Base-by-base conservation (phyloP, 2,888 invertebrate species). In the Leptinotarsa haldemani region DNA sequence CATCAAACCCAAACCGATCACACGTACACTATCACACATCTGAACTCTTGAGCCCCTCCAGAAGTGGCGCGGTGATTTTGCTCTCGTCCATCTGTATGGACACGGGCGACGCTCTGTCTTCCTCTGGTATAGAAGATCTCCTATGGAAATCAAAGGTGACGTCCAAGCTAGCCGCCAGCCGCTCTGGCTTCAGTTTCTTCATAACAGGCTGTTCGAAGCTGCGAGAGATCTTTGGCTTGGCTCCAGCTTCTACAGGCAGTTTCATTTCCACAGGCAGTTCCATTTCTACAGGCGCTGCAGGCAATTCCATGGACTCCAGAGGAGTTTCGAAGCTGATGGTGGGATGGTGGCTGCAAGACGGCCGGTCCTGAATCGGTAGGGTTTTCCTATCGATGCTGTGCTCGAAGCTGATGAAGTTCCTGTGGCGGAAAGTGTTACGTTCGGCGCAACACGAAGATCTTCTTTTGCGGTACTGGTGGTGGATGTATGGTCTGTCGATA, bases 401-500 rank as follows among this genome's bases (percentile, higher is more conserved):
- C 69, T 87, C 87, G 79, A 86, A 86, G 77, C 87, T 87, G 72
- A 84, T 85, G 79, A 86, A 87, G 78, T 87, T 87, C 70, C 84
- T 81, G 70, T 86, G 85, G 18, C 84, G 80, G 5, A 73, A 66
- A 40, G 81, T 76, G 25, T 75, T 78, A 15, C 83, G 81, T 70
- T 86, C 86, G 3, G 84, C 82, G 73, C 86, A 86, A 77, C 88
- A 87, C 18, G 88, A 88, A 65, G 86, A 84, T 61, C 87, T 81
- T 40, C 87, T 81, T 63, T 73, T 76, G 47, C 78, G 80, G 52
- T 76, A 72, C 16, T 78, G 80, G 40, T 80, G 80, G 65, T 79
- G 79, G 16, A 78, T 70, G 15, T 78, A 74, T 12, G 82, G 77
- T 56, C 82, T 74, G 68, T 84, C 84, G 52, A 84, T 77, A 47